These are phyloP conservation scores for Hippopotamyrus pictus DNA, from an alignment of 2,797 vertebrate species.

Conservation along the genomic window DNA sequence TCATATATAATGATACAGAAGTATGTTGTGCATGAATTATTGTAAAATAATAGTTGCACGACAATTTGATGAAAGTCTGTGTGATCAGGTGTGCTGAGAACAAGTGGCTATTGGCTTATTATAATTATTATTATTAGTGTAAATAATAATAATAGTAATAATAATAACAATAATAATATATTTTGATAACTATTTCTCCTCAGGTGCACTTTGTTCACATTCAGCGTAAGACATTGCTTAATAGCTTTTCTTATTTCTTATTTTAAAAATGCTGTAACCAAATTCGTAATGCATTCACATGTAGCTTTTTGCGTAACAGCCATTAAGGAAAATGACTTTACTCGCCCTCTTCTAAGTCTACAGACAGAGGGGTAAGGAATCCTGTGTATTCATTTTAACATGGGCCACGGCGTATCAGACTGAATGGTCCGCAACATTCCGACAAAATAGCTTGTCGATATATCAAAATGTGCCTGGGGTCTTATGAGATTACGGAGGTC, in stretches of 20 bases:
- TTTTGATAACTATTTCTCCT: neutral
- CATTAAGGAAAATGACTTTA: neutral
- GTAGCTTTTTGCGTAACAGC: neutral
- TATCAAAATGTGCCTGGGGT: constrained; percentile 1
- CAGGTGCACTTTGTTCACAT: neutral
- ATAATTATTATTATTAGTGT: neutral
- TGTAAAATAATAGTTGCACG: neutral
- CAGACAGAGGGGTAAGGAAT: neutral
- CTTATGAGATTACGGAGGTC: constrained; percentile 16
- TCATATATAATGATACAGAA: neutral
- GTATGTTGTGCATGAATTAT: neutral
- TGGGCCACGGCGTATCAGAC: neutral
- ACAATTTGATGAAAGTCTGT: neutral
- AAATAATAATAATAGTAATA: neutral
- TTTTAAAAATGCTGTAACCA: neutral
- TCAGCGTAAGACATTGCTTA: neutral
- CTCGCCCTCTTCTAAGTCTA: neutral
- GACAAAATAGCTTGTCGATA: constrained; percentile 12
- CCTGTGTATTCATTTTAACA: neutral
- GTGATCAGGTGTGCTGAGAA: neutral
- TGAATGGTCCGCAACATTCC: neutral
- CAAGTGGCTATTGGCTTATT: neutral
- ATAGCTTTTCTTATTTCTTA: neutral
- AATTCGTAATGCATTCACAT: neutral
- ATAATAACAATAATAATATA: neutral